Conservation (phyloP, 1,140 invertebrate species). For the Drosophila jambulina region DNA sequence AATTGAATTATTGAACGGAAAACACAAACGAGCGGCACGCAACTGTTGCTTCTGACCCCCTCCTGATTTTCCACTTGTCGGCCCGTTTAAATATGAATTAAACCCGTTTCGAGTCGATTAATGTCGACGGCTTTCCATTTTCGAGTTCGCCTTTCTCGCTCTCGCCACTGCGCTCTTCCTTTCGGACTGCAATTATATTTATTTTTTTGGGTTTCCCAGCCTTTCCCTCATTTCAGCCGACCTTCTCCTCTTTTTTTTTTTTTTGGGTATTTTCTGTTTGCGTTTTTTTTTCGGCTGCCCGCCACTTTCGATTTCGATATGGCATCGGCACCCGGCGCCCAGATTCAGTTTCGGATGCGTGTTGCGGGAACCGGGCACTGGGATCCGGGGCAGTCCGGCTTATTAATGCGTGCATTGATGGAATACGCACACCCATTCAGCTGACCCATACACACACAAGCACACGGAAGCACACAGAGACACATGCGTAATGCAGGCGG, state of each 20-base stretch:
- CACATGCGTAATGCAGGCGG: slow-evolving; percentile 73
- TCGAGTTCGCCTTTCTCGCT: slow-evolving; percentile 32
- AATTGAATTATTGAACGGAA: slow-evolving; percentile 72
- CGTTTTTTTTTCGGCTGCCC: slow-evolving; percentile 48
- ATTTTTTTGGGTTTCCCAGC: slow-evolving; percentile 55
- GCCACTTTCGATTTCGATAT: slow-evolving; percentile 67
- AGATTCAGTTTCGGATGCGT: slow-evolving; percentile 59
- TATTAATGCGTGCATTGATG: slow-evolving; percentile 83
- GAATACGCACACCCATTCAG: slow-evolving; percentile 63
- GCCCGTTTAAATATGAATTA: slow-evolving; percentile 81
- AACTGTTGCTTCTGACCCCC: slow-evolving; percentile 61
- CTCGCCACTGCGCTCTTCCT: slow-evolving; percentile 32
- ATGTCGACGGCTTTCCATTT: slow-evolving; percentile 68
- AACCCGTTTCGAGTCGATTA: slow-evolving; percentile 80
- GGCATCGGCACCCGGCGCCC: slow-evolving; percentile 57
- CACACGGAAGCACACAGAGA: slow-evolving; percentile 12
- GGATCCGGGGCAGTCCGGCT: slow-evolving; percentile 48
- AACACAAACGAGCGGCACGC: slow-evolving; percentile 28
- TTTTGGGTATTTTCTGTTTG: slow-evolving; percentile 15
- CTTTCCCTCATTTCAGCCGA: slow-evolving; percentile 45
- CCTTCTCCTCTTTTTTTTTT: slow-evolving; percentile 9
- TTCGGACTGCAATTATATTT: slow-evolving; percentile 72
- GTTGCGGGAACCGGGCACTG: slow-evolving; percentile 10
- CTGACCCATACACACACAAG: slow-evolving; percentile 14
- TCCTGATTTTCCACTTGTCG: slow-evolving; percentile 33